A percentile compares a stretch with the other conserved stretches of the same genome.
phyloP scores from a whole-genome alignment of 2,888 invertebrate genomes.

The Biston betularia region DNA sequence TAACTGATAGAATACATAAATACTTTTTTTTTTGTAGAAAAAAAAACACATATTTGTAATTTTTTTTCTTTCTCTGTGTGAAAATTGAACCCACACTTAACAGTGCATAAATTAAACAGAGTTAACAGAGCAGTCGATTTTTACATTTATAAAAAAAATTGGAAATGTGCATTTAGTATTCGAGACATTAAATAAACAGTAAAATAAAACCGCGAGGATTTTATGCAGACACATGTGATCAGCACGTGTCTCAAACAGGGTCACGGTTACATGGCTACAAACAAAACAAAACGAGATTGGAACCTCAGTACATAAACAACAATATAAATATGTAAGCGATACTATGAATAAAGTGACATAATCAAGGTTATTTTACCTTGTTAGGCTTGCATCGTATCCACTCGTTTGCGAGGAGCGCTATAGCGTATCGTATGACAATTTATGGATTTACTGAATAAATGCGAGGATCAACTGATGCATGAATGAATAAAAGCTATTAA shows the following conservation, averaged over 20 bases:
- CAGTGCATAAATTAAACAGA: too few species aligned
- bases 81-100: too few species aligned
- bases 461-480: not conserved
- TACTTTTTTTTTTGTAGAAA: too few species aligned
- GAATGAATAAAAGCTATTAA: not conserved
- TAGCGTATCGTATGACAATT: not conserved
- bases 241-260: constrained; percentile 20
- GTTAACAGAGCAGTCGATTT: too few species aligned
- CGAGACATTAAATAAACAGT: too few species aligned
- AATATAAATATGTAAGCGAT: not conserved
- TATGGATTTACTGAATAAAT: not conserved
- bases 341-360: constrained; percentile 16
- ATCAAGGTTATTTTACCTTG: constrained; percentile 19
- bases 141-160: too few species aligned
- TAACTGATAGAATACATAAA: too few species aligned
- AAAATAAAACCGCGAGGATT: not conserved
- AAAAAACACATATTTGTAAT: too few species aligned
- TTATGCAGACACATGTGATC: constrained; percentile 12
- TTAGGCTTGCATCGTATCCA: not conserved
- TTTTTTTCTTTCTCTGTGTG: too few species aligned
- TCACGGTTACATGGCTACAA: constrained; percentile 16
- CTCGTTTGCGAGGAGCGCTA: not conserved
- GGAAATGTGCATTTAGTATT: not conserved
- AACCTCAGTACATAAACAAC: constrained; percentile 10
- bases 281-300: constrained; percentile 4